These are phyloP conservation scores for Timema podura DNA, from an alignment of 2,888 invertebrate species.

Conservation along the genomic window DNA sequence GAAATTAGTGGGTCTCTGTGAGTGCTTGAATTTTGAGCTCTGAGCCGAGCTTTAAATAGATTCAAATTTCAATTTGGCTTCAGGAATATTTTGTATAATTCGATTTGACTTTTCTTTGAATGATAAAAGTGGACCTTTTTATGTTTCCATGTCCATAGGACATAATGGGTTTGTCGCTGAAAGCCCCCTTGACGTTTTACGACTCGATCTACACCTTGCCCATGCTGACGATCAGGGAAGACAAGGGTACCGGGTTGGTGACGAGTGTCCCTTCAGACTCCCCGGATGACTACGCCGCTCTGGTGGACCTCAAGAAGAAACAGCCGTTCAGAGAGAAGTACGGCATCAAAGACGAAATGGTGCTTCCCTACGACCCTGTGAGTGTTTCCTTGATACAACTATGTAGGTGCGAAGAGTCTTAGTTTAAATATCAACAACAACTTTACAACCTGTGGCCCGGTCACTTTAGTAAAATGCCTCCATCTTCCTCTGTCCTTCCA, in stretches of 20 bases:
- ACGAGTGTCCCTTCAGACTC: slow-evolving; percentile 98
- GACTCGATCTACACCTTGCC: slow-evolving; percentile 87
- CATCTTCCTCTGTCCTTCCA: too few relatives aligned
- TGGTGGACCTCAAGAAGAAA: slow-evolving; percentile 93
- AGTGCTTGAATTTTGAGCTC: too few relatives aligned
- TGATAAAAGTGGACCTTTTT: neutral
- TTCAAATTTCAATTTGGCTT: too few relatives aligned
- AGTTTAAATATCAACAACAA: neutral
- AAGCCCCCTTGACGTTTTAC: slow-evolving; percentile 81
- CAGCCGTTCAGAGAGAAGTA: slow-evolving; percentile 90
- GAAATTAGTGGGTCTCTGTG: too few relatives aligned
- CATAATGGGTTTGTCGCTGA: slow-evolving; percentile 77
- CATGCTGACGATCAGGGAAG: slow-evolving; percentile 96
- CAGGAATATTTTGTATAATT: too few relatives aligned
- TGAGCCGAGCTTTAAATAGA: too few relatives aligned
- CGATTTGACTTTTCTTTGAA: too few relatives aligned
- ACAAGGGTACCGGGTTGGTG: slow-evolving; percentile 97
- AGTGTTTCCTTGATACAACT: slow-evolving; percentile 35
- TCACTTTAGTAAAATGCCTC: too few relatives aligned
- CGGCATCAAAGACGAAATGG: slow-evolving; percentile 77
- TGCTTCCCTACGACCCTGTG: slow-evolving; percentile 62
- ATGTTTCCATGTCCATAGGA: slow-evolving; percentile 46
- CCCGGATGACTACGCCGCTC: slow-evolving; percentile 96
- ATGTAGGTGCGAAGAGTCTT: neutral
- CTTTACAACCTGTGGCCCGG: too few relatives aligned